These are phyloP conservation scores for Aegithalos caudatus DNA, from an alignment of 2,113 vertebrate genomes.

Conservation along the genomic window DNA sequence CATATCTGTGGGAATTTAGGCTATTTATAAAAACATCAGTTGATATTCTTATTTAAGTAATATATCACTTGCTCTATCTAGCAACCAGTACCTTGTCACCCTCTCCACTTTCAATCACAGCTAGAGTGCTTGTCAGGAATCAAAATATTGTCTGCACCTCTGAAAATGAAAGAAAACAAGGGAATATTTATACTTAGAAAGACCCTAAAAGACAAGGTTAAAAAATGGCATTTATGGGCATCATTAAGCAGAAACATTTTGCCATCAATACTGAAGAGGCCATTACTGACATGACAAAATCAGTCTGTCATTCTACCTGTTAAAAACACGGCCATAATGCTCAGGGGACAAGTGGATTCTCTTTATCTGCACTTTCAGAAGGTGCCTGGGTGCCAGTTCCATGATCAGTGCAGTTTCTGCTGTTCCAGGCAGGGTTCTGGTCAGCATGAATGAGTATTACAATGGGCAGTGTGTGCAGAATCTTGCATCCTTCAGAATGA, in stretches of 20 bases:
- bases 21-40: neutral
- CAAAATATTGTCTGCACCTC: neutral
- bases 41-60: neutral
- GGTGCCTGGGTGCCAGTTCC: neutral
- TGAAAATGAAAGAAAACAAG: conserved; percentile 5
- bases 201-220: neutral
- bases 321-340: neutral
- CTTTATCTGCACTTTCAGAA: neutral
- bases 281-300: neutral
- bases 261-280: neutral
- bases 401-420: neutral
- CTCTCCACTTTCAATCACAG: neutral
- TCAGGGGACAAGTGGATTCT: neutral
- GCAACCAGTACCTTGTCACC: neutral
- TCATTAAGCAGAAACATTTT: neutral
- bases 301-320: neutral
- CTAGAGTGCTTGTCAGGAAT: neutral
- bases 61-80: neutral
- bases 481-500: neutral
- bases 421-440: neutral
- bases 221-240: conserved; percentile 1
- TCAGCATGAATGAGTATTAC: neutral
- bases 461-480: neutral
- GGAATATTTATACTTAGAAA: neutral
- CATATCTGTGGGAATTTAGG: neutral